Percentiles rank a stretch among this genome's conserved stretches.
These are phyloP conservation scores for Paralinhomoeus sp. DNA, from an alignment of 2,888 invertebrate genomes.

Conservation along the genomic window DNA sequence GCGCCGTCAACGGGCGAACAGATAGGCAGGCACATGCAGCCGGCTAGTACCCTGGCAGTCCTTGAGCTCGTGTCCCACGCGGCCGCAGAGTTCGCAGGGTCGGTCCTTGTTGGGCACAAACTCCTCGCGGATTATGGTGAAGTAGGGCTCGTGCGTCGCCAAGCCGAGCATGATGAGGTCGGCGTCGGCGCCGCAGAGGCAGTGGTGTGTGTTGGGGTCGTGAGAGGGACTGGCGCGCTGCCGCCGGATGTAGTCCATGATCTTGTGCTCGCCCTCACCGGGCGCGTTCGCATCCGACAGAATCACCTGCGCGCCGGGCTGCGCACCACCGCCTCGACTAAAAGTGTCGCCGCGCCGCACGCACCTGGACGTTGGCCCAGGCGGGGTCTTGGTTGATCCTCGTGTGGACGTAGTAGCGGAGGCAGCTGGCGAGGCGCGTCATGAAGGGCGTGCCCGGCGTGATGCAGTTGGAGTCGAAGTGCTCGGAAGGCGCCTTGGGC, in stretches of 20 bases:
- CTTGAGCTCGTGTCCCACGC: conserved; percentile 32
- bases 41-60: conserved; percentile 14
- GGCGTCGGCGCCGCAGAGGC: conserved; percentile 80
- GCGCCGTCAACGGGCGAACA: neutral
- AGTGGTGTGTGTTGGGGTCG: conserved; percentile 91
- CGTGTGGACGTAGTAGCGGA: conserved; percentile 66
- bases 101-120: conserved; percentile 86
- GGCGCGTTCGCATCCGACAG: conserved; percentile 97
- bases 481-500: conserved; percentile 62
- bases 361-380: conserved; percentile 69
- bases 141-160: conserved; percentile 94
- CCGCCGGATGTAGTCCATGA: conserved; percentile 92
- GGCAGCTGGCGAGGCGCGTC: conserved; percentile 49
- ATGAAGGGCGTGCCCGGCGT: conserved; percentile 98
- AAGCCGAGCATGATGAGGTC: conserved; percentile 88
- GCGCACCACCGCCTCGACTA: neutral
- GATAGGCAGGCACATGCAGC: neutral
- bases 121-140: conserved; percentile 88
- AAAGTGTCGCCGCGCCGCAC: neutral
- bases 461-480: conserved; percentile 97
- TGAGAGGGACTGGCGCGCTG: conserved; percentile 62
- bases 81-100: conserved; percentile 82
- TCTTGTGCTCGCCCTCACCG: conserved; percentile 95
- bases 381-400: conserved; percentile 75
- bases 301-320: conserved; percentile 34